Base-by-base conservation (phyloP, 2,888 invertebrate species). In the Zelleria hepariella region DNA sequence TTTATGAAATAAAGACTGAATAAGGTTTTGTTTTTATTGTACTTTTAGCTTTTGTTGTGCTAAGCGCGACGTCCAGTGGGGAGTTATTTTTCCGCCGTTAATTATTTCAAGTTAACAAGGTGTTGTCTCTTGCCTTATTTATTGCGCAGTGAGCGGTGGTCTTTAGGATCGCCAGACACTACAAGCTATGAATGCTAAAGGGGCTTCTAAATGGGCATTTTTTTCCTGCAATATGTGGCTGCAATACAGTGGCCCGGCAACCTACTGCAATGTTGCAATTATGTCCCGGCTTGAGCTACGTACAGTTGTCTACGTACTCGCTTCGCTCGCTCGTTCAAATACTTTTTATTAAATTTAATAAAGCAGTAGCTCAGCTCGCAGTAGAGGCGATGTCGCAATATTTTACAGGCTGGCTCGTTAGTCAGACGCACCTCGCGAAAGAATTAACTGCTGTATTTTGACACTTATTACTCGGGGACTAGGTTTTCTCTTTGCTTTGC, bases 61-160 rank as follows among this genome's bases (percentile, higher is more conserved):
- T n/a, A 54, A 57, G 24, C 48, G 18, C 20, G 25, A 52, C 62
- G 64, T 62, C 67, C 68, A 73, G 67, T 66, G 67, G 61, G 63
- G 77, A 68, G 74, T 78, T 83, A 81, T 85, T 85, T 84, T 83
- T 82, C 82, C 73, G 67, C 77, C 78, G 83, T 85, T 87, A 86
- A 87, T 87, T 87, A 87, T 84, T 83, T 80, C 76, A 78, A 80
- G 84, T 81, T 87, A 87, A 87, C 87, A 87, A 87, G 87, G 87
- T 87, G 87, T 87, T 84, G 85, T 84, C 85, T 85, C 84, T 80
- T 66, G 62, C 67, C 65, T 84, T 82, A 87, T 87, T 87, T 87
- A 87, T 86, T 82, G 73, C 74, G 78, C 77, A 73, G 75, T 76
- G 72, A 70, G 71, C 72, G 68, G 58, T 49, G 49, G 15, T 1